phyloP scores from a whole-genome alignment of 1,140 invertebrate species.

The Papilio polytes region DNA sequence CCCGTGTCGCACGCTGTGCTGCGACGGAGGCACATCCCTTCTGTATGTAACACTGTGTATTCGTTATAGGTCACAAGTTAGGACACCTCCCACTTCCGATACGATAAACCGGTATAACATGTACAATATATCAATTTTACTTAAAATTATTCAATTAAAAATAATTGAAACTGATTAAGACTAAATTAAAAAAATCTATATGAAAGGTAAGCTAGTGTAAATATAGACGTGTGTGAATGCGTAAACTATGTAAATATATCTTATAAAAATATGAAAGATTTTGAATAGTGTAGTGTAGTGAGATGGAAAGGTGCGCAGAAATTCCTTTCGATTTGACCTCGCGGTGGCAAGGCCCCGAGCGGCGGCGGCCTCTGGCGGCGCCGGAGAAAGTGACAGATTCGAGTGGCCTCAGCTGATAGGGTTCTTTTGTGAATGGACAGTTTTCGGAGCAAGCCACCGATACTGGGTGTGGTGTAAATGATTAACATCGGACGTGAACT shows the following conservation, averaged over 20 bases:
- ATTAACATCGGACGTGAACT: neutral
- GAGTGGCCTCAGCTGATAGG: constrained; percentile 3
- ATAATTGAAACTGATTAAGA: too few species aligned
- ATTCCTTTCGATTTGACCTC: constrained; percentile 13
- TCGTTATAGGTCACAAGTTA: neutral
- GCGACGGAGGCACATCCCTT: neutral
- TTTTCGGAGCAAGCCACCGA: neutral
- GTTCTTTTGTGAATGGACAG: neutral
- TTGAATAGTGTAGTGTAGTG: neutral
- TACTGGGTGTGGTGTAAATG: neutral
- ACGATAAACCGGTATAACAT: neutral
- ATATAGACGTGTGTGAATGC: too few species aligned
- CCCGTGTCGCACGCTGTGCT: neutral
- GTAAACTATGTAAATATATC: too few species aligned
- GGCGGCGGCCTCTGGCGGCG: constrained; percentile 21
- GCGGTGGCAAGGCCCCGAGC: neutral
- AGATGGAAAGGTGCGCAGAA: neutral
- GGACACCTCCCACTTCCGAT: neutral
- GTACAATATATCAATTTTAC: neutral
- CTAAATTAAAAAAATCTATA: too few species aligned
- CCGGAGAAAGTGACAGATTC: constrained; percentile 21
- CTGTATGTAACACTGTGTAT: neutral
- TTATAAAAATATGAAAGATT: neutral
- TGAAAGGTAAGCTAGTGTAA: too few species aligned
- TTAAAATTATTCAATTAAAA: too few species aligned